Percentiles rank a stretch among this genome's conserved stretches.
These are phyloP conservation scores for Ranitomeya variabilis DNA, from an alignment of 2,113 vertebrate species.

Conservation along the genomic window DNA sequence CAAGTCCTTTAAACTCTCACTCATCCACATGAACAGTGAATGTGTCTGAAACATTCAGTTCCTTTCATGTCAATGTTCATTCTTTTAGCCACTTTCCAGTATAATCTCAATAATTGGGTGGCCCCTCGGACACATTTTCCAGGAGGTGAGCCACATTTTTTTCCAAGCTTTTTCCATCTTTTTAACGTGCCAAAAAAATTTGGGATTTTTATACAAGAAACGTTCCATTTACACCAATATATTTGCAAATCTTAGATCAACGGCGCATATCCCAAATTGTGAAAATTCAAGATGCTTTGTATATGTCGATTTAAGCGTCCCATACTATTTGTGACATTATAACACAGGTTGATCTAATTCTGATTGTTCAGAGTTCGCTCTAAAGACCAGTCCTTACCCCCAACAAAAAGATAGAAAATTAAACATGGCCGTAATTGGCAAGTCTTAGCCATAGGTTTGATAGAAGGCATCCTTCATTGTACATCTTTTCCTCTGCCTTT, in stretches of 20 bases:
- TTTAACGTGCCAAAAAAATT: background rate
- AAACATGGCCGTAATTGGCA: constrained; percentile 3
- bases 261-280: no score
- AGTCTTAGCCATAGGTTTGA: constrained; percentile 25
- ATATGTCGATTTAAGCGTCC: background rate
- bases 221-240: background rate
- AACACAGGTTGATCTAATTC: background rate
- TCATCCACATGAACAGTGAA: background rate
- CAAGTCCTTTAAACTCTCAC: background rate
- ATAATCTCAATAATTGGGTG: no score
- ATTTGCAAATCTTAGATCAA: background rate
- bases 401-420: background rate
- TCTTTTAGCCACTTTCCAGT: background rate
- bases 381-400: background rate
- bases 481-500: constrained; percentile 40
- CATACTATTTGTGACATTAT: background rate
- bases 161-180: background rate
- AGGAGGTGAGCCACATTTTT: background rate
- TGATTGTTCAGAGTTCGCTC: background rate
- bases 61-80: background rate
- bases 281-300: no score
- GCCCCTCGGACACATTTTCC: no score
- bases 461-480: constrained; percentile 33
- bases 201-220: background rate
- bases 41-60: background rate